phyloP scores from a whole-genome alignment of 2,113 vertebrate species.

The Tympanuchus pallidicinctus region DNA sequence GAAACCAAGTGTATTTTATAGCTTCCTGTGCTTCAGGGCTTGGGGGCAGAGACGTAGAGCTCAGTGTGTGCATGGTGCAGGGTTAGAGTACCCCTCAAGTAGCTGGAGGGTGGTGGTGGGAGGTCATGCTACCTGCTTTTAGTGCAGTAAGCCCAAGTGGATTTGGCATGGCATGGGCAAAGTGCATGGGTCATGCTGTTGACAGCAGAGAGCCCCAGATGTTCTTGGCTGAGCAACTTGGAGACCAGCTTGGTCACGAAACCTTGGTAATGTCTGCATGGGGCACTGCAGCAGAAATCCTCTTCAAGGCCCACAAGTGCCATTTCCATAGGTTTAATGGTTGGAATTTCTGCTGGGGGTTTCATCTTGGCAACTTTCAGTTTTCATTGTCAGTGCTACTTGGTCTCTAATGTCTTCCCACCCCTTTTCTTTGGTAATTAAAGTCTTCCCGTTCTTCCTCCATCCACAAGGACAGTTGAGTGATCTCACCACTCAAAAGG shows the following conservation, averaged over 20 bases:
- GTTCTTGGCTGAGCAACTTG: not conserved
- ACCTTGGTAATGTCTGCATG: not conserved
- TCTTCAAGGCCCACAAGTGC: not conserved
- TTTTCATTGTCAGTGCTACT: not conserved
- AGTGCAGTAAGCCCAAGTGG: not conserved
- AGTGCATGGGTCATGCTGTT: not conserved
- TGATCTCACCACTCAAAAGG: not conserved
- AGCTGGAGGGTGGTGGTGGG: not conserved
- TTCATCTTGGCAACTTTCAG: not conserved
- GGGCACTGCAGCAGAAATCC: not conserved
- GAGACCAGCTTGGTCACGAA: not conserved
- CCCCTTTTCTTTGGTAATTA: not conserved
- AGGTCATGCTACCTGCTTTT: not conserved
- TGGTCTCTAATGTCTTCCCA: not conserved
- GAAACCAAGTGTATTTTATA: not conserved
- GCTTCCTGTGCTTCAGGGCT: not conserved
- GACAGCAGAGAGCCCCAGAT: not conserved
- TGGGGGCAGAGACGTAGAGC: not conserved
- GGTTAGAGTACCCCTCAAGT: not conserved
- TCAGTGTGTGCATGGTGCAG: accelerated
- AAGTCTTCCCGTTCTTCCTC: not conserved
- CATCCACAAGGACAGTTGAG: not conserved
- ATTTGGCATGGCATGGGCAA: too few relatives aligned
- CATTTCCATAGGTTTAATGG: not conserved
- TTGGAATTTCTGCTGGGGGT: not conserved